Evolutionary conservation across 2,888 invertebrate genomes (phyloP), one percentile per base, ranked within the genome.

Genomic region (Autographa gamma): DNA sequence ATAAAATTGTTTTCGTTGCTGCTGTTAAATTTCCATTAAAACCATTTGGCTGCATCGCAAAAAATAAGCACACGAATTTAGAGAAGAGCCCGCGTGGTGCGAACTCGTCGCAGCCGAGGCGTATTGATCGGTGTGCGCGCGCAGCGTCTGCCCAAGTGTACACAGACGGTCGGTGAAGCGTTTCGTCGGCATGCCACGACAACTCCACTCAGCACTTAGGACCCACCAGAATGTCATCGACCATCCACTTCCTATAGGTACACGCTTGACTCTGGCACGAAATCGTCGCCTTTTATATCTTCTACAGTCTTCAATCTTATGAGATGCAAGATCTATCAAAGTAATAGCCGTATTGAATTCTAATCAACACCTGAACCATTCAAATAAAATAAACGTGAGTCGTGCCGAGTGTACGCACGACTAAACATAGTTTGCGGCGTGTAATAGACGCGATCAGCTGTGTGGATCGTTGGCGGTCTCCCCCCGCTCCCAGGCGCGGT

Each of bases 101-200:
- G 90, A 93, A 91, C 92, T 88, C 92, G 90, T 89, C 92, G 91
- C 92, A 89, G 90, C 88, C 90, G 89, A 87, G 87, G 88, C 88
- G 89, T 95, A 95, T 95, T 93, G 95, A 95, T 95, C 95, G 92
- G 87, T 83, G 85, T 95, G 95, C 95, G 95, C 95, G 95, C 95
- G 95, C 95, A 94, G 75, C 89, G 90, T 91, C 91, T 89, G 89
- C 85, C 91, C 88, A 83, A 92, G 91, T 94, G 93, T 94, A 93
- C 92, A 94, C 93, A 93, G 91, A 88, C 93, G 90, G 89, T 89
- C 88, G 91, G 85, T 88, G 89, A 85, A 91, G 91, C 93, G 91
- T 91, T 92, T 89, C 89, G 90, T 84, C 89, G 90, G 89, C 89
- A 87, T 87, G 91, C 91, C 90, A 88, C 93, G 90, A 90, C 87